These are phyloP conservation scores for Trissonchulus latispiculum DNA, from an alignment of 2,888 invertebrate genomes.

Conservation along the genomic window DNA sequence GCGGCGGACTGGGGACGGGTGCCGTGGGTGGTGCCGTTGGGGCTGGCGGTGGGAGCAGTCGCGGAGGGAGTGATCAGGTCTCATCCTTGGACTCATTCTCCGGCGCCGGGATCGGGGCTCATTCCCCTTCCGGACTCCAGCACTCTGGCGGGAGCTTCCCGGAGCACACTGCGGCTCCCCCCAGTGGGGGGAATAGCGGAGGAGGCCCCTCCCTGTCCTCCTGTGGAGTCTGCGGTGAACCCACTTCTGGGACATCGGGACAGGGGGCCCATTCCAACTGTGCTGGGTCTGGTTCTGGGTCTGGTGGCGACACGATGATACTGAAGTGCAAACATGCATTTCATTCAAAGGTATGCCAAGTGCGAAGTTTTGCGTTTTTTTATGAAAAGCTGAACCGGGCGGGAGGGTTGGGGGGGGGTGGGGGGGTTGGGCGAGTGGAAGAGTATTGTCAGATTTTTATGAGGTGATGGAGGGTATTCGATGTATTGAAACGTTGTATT, in stretches of 20 bases:
- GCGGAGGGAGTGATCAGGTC: no score
- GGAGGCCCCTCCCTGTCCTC: background rate
- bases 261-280: no score
- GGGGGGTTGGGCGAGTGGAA: no score
- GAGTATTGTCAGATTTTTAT: no score
- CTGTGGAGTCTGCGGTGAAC: no score
- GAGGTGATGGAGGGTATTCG: no score
- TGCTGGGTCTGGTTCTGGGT: no score
- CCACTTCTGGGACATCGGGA: no score
- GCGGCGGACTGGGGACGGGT: background rate
- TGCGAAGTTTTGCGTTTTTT: background rate
- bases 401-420: no score
- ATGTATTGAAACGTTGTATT: no score
- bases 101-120: background rate
- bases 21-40: no score
- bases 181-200: background rate
- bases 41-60: no score
- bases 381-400: background rate
- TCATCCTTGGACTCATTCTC: background rate
- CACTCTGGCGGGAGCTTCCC: background rate
- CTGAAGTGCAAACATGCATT: conserved; percentile 21
- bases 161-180: background rate
- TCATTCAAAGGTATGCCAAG: conserved; percentile 21
- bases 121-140: background rate
- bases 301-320: background rate